Base-by-base conservation (phyloP, 2,888 invertebrate genomes). In the Erebia aethiops region DNA sequence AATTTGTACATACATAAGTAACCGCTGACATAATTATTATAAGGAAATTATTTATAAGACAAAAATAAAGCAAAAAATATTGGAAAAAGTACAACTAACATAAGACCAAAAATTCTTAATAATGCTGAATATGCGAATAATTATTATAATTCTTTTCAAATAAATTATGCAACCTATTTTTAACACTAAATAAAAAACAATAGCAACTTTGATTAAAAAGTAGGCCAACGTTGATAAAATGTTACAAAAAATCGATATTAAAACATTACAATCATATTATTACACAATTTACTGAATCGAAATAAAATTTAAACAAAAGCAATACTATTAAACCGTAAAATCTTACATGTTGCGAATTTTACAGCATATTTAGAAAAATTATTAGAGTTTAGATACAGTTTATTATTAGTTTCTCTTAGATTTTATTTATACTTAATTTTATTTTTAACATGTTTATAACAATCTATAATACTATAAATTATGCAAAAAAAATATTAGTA, bases 401-500 rank as follows among this genome's bases (percentile, higher is more conserved):
- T 13, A 13, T 1, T 46, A 35, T 57, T 57, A 21, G 26, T 26
- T 70, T 52, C 63, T 57, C 51, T 72, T 71, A n/a, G 43, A 63
- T 63, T 67, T 57, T 51, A 43, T 61, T 54, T 71, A 60, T 52
- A 52, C 65, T 69, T 62, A 35, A 58, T 70, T n/a, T 51, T 51
- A 7, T n/a, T n/a, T 51, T 51, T 5, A 51, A 51, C 26, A 26
- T 26, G 26, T 26, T 26, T 26, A 26, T 26, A 26, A 26, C 2
- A 26, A 3, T 26, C 26, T 26, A 3, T 3, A 0, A 26, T 26
- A 26, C n/a, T n/a, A n/a, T n/a, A n/a, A n/a, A n/a, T n/a, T n/a
- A n/a, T n/a, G n/a, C n/a, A n/a, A n/a, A n/a, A n/a, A n/a, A n/a
- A n/a, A n/a, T n/a, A 26, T 26, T 4, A 26, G 2, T 26, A 26